These are phyloP conservation scores for Gymnosoma rotundatum DNA, from an alignment of 2,888 invertebrate species.

Conservation along the genomic window DNA sequence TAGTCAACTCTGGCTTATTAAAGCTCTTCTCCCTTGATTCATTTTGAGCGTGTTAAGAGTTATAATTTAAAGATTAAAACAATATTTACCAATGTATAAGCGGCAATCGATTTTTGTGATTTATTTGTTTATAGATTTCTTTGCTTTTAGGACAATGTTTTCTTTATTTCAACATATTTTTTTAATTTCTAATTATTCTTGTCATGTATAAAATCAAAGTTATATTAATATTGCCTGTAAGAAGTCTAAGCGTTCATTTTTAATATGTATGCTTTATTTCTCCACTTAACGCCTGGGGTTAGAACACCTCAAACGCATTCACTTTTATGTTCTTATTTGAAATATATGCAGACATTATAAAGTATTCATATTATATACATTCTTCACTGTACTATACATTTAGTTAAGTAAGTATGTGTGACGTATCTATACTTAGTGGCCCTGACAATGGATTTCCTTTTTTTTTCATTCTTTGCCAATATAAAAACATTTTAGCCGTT, in stretches of 20 bases:
- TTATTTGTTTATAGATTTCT: too few relatives aligned
- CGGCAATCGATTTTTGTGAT: too few relatives aligned
- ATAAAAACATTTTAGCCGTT: constrained; percentile 21
- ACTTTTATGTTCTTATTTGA: too few relatives aligned
- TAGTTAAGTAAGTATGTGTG: background rate
- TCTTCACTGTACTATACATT: background rate
- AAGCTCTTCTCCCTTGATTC: too few relatives aligned
- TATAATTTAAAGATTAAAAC: too few relatives aligned
- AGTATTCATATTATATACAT: too few relatives aligned
- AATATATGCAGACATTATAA: background rate
- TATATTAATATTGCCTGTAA: background rate
- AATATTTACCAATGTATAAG: too few relatives aligned
- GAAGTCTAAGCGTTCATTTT: background rate
- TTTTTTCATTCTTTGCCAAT: constrained; percentile 41
- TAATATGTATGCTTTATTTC: too few relatives aligned
- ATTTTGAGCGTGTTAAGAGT: too few relatives aligned
- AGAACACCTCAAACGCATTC: too few relatives aligned
- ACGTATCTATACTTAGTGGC: constrained; percentile 25
- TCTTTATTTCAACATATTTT: background rate
- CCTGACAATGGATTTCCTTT: constrained; percentile 52
- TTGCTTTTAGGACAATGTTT: background rate
- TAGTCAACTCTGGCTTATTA: too few relatives aligned
- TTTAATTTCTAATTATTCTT: background rate
- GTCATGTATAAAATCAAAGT: background rate
- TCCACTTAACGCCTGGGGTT: too few relatives aligned